Evolutionary conservation across 2,888 invertebrate species (phyloP).

Genomic region (Dryocosmus kuriphilus): DNA sequence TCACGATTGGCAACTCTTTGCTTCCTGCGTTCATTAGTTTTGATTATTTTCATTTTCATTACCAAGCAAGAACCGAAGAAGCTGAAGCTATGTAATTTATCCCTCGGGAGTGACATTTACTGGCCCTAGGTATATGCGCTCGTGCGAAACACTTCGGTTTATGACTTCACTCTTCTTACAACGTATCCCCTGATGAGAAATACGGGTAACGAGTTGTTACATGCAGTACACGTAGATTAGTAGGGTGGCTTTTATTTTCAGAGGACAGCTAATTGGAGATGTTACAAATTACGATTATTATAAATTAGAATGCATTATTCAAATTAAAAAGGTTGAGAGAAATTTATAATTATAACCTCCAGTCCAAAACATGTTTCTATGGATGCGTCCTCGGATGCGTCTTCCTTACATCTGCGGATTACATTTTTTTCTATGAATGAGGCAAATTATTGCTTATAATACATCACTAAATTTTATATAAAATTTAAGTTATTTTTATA

Average conservation of each 20-base stretch:
- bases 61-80: slow-evolving; percentile 21
- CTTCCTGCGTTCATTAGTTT: slow-evolving; percentile 28
- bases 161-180: slow-evolving; percentile 32
- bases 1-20: slow-evolving; percentile 12
- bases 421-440: no score
- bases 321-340: neutral
- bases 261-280: slow-evolving; percentile 21
- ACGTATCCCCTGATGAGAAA: slow-evolving; percentile 31
- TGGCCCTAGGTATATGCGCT: slow-evolving; percentile 4
- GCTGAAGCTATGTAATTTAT: slow-evolving; percentile 32
- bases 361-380: slow-evolving; percentile 18
- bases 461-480: no score
- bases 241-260: slow-evolving; percentile 33
- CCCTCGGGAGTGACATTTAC: slow-evolving; percentile 29
- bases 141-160: slow-evolving; percentile 24
- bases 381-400: no score
- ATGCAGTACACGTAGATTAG: slow-evolving; percentile 29
- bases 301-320: slow-evolving; percentile 12
- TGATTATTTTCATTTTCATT: slow-evolving; percentile 36
- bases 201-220: slow-evolving; percentile 31
- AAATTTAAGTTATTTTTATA: no score
- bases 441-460: no score
- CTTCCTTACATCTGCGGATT: no score
- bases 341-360: slow-evolving; percentile 19
- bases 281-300: slow-evolving; percentile 16